These are phyloP conservation scores for Drosophila willistoni DNA, from an alignment of 1,140 invertebrate species.

Conservation along the genomic window DNA sequence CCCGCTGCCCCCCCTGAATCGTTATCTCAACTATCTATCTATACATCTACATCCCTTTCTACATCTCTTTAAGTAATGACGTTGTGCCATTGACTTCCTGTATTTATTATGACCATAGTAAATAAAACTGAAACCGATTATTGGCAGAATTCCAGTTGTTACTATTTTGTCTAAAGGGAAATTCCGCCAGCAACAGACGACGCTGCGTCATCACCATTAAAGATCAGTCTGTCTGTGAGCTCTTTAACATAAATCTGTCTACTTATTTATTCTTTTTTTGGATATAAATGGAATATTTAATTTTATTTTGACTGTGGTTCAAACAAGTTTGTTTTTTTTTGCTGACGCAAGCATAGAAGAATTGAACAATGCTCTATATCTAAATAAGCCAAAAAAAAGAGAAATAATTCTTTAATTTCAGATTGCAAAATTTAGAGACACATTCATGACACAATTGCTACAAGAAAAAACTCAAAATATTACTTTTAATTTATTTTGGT, in stretches of 20 bases:
- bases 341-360: neutral
- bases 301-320: constrained; percentile 14
- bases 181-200: neutral
- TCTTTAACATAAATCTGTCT: constrained; percentile 9
- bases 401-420: neutral
- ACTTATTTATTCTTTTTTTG: neutral
- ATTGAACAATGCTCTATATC: neutral
- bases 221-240: neutral
- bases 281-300: constrained; percentile 15
- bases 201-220: constrained; percentile 6
- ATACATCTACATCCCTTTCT: neutral
- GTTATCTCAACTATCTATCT: neutral
- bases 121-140: neutral
- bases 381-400: too few species aligned
- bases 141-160: constrained; percentile 31
- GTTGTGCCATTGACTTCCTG: constrained; percentile 37
- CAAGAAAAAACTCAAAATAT: too few species aligned
- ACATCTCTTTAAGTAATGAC: constrained; percentile 30
- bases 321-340: neutral
- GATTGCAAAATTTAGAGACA: too few species aligned
- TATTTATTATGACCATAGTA: constrained; percentile 6
- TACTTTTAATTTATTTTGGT: too few species aligned
- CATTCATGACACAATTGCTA: too few species aligned
- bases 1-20: neutral
- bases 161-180: constrained; percentile 12